These are phyloP conservation scores for Onychomys leucogaster DNA, from an alignment of 2,797 vertebrate genomes.

Conservation along the genomic window DNA sequence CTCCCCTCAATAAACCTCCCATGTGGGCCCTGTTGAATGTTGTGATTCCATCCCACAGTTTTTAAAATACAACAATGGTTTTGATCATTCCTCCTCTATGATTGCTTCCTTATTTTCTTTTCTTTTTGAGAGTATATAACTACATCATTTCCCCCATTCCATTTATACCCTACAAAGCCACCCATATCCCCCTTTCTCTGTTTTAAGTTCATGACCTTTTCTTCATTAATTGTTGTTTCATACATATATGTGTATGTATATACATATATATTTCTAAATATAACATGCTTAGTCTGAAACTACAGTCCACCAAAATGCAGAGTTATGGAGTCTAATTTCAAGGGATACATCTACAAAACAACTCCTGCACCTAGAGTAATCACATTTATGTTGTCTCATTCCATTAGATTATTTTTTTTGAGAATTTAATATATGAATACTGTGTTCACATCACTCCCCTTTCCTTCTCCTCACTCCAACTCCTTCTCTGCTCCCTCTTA, in stretches of 20 bases:
- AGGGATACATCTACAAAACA: neutral
- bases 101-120: neutral
- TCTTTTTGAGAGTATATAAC: neutral
- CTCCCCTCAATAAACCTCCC: too few relatives aligned
- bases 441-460: neutral
- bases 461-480: neutral
- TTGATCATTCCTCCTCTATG: neutral
- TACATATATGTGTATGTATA: neutral
- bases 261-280: neutral
- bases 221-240: neutral
- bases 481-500: neutral
- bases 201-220: neutral
- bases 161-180: neutral
- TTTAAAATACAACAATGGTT: too few relatives aligned
- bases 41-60: too few relatives aligned
- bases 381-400: neutral
- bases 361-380: neutral
- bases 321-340: neutral
- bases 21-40: too few relatives aligned
- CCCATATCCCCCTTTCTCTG: neutral
- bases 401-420: neutral
- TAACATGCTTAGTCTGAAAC: neutral
- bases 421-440: neutral
- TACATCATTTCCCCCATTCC: neutral
- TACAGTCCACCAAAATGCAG: neutral